Evolutionary conservation across 2,797 vertebrate genomes (phyloP), one percentile per base, ranked within the genome.

Genomic region (Pipistrellus pygmaeus): DNA sequence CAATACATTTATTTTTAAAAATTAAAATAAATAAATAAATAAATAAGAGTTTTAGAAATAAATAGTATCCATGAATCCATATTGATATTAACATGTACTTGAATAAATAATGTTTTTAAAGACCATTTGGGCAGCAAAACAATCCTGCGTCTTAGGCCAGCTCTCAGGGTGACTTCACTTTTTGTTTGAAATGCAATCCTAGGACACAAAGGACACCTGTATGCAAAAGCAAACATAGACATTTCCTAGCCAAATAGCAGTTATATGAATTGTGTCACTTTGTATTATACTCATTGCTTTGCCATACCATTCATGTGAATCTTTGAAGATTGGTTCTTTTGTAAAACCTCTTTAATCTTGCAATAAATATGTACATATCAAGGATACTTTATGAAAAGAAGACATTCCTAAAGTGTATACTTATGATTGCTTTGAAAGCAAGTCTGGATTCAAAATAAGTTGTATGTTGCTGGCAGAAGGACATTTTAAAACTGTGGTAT

Each of bases 241-340:
- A 60, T 78, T 88, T 73, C 7, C 14, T n/a, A 25, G 14, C 38
- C 71, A 86, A 80, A 23, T 72, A 76, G 10, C 10, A 44, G n/a
- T 75, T 83, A 78, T 75, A 57, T 83, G 20, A 32, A 85, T 68
- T 62, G 13, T 88, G 62, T 72, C 73, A 30, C 32, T 69, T 85
- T 85, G 25, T 23, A 60, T 94, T 76, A n/a, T 21, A 35, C 4
- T 62, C 41, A 85, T 78, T 32, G 2, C 3, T 41, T 72, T 76
- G 27, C 86, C 73, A 32, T 95, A 81, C 18, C 25, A 76, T 80
- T 94, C n/a, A 41, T 69, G 60, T 66, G 20, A 78, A 68, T 53
- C 30, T 85, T 88, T 92, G 64, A 92, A 88, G 46, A 80, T 32
- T 72, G 51, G 66, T 72, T 89, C 35, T 80, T 97, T 71, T 64